Base-by-base conservation (phyloP, 2,888 invertebrate genomes). In the Branchellion lobata region DNA sequence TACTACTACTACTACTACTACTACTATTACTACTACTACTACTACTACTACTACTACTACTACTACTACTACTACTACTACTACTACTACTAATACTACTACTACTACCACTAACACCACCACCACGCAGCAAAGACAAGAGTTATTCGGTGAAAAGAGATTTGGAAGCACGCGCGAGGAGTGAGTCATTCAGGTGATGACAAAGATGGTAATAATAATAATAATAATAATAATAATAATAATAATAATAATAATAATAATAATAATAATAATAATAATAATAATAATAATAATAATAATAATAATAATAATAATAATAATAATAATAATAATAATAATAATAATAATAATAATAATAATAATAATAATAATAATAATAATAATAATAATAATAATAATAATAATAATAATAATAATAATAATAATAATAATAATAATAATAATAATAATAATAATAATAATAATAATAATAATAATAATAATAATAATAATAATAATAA, bases 121-220 rank as follows among this genome's bases (percentile, higher is more conserved):
- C n/a, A n/a, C n/a, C n/a, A n/a, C n/a, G n/a, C 24, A 61, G 36
- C 8, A 69, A 74, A 24, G 27, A 33, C 34, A 71, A 80, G 82
- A 78, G 82, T 0, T 95, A 97, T 0, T 94, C 95, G 85, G 89
- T 98, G 36, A 94, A 98, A 87, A 90, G 98, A 81, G 97, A 98
- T 88, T 89, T 99, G 83, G 97, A 97, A 87, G 97, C 97, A 0
- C 90, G 95, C 84, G 93, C 94, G 81, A 93, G 96, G 85, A 96
- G 96, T 29, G 96, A 96, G 88, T 91, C 93, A 61, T 98, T 95
- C 88, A 88, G 90, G 89, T 89, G 81, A 31, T 11, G n/a, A 65
- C 8, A n/a, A 65, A 11, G 40, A 40, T 40, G 40, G 40, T 40
- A 8, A 5, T 40, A 14, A 34, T 68, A 8, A 11, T n/a, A 11